Evolutionary conservation across 2,888 invertebrate species (phyloP), one percentile per base, ranked within the genome.

Genomic region (Trileptium ribeirensis): DNA sequence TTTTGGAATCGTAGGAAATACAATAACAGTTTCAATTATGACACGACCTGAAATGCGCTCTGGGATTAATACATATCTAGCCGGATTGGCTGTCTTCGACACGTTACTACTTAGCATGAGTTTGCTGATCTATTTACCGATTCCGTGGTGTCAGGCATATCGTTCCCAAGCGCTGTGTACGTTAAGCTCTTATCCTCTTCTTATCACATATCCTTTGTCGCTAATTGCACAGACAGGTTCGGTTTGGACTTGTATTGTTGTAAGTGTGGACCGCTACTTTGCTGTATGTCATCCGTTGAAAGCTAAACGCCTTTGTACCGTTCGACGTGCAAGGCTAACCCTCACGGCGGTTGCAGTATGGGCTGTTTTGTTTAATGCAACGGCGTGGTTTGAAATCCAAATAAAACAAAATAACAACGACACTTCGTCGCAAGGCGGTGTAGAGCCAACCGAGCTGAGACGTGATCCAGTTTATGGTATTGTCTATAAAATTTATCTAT

Each of bases 11-110:
- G 79, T 85, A 31, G 86, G 31, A 2, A 81, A 79, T 34, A 8
- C 78, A 2, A 37, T 70, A 8, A 78, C 81, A 2, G 80, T 81
- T 1, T 36, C 40, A 38, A 70, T 81, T n/a, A 33, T 81, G 40
- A 81, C 78, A 1, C 77, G 81, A 31, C 51, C 29, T 1, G 34
- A 87, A 80, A 87, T 87, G 87, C 84, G 87, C 82, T 87, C 87
- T 0, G 38, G 67, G 19, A 84, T 87, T 74, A 87, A 87, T 82
- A 85, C 86, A 67, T 87, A 87, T 79, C 83, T 87, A n/a, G 87
- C 87, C n/a, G 87, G 86, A n/a, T 83, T 87, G 75, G 86, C 86
- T 38, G 81, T 85, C 36, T 87, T 87, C 82, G 87, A 87, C 82
- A 83, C 87, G 2, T 82, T 87, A 40, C 82, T 87, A n/a, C 82